These are phyloP conservation scores for Piscicola geometra DNA, from an alignment of 2,888 invertebrate genomes.

Conservation along the genomic window DNA sequence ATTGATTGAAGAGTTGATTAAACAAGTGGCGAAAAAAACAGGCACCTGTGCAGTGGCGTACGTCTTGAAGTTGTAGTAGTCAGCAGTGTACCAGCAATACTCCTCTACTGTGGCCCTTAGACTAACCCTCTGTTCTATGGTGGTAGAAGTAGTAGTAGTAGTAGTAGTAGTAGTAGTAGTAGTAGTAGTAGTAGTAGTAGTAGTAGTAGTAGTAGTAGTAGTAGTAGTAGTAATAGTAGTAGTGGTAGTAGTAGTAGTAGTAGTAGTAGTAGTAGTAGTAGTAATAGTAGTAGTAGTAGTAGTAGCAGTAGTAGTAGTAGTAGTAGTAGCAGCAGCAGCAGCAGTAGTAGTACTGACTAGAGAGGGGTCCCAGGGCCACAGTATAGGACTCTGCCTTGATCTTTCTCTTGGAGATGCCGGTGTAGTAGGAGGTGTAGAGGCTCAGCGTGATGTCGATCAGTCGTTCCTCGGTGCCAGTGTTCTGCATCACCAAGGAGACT, in stretches of 20 bases:
- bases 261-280: no score
- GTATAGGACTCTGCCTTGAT: slow-evolving; percentile 37
- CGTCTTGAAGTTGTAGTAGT: slow-evolving; percentile 68
- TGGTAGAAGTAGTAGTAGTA: no score
- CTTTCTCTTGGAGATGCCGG: slow-evolving; percentile 37
- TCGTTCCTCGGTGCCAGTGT: slow-evolving; percentile 39
- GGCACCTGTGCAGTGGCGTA: slow-evolving; percentile 68
- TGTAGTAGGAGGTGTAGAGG: slow-evolving; percentile 40
- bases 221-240: no score
- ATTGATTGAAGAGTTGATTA: no score
- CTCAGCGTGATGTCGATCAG: slow-evolving; percentile 36
- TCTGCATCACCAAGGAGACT: slow-evolving; percentile 39
- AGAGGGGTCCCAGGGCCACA: slow-evolving; percentile 39
- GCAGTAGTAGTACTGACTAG: slow-evolving; percentile 33
- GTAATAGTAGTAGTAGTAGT: no score
- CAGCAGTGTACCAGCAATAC: slow-evolving; percentile 68
- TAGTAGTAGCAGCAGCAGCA: no score
- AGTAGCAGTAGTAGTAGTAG: no score
- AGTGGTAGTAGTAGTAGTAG: no score
- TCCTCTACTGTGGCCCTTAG: slow-evolving; percentile 65
- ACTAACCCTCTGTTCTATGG: slow-evolving; percentile 64
- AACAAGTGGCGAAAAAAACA: no score
- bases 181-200: no score
- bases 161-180: no score
- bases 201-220: no score